Percentiles rank a stretch among this genome's conserved stretches.
Conservation (phyloP, 1,140 invertebrate genomes). For the Macrocentrus cingulum region DNA sequence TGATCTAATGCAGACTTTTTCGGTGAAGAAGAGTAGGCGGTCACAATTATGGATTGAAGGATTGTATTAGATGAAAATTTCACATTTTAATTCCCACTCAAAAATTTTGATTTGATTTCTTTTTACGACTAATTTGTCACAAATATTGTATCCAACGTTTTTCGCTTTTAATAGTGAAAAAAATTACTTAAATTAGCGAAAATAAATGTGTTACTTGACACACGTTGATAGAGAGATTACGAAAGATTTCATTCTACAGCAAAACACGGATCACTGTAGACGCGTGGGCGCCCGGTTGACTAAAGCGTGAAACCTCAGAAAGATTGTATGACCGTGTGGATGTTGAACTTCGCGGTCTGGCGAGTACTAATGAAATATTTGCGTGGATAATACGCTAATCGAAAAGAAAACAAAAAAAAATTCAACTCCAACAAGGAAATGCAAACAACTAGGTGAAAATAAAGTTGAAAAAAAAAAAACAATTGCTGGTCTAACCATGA, state of each 20-base stretch:
- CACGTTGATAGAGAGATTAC: not conserved
- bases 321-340: constrained; percentile 3
- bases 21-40: not conserved
- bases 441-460: not conserved
- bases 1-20: not conserved
- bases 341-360: constrained; percentile 8
- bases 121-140: too few species aligned
- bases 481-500: too few species aligned
- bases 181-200: too few species aligned
- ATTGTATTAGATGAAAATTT: not conserved
- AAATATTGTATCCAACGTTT: too few species aligned
- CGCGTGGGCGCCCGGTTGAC: constrained; percentile 11
- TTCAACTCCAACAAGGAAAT: not conserved
- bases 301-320: not conserved
- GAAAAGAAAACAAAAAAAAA: too few species aligned
- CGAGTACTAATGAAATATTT: not conserved
- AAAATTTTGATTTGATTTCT: too few species aligned
- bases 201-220: too few species aligned
- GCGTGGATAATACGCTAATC: too few species aligned
- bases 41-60: constrained; percentile 7
- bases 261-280: not conserved
- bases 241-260: not conserved
- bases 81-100: not conserved
- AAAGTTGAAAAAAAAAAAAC: not conserved
- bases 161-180: too few species aligned